A percentile compares a stretch with the other conserved stretches of the same genome.
These are phyloP conservation scores for Nomada fucata DNA, from an alignment of 2,888 invertebrate species.

Conservation along the genomic window DNA sequence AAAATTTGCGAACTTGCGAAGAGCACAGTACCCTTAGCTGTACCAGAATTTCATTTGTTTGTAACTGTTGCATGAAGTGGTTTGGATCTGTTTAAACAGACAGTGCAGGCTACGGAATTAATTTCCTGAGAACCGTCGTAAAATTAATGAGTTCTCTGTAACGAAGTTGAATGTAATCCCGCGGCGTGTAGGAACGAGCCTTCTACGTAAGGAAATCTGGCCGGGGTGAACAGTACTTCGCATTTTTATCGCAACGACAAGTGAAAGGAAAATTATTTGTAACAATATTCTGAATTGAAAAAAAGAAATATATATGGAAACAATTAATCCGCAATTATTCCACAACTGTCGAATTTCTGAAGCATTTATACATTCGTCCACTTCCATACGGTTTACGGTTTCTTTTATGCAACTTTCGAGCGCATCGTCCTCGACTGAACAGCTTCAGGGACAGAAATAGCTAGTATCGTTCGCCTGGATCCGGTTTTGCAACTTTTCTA, in stretches of 20 bases:
- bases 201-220: too few relatives aligned
- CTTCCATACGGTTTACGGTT: neutral
- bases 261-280: too few relatives aligned
- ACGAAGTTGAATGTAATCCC: neutral
- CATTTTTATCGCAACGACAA: neutral
- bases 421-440: neutral
- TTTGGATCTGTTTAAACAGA: neutral
- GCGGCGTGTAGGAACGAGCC: neutral
- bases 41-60: neutral
- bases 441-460: slow-evolving; percentile 30
- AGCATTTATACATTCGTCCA: too few relatives aligned
- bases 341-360: neutral
- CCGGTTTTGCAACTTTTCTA: slow-evolving; percentile 17
- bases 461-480: slow-evolving; percentile 12
- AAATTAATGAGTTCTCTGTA: slow-evolving; percentile 3
- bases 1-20: too few relatives aligned
- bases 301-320: neutral
- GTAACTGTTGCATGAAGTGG: neutral
- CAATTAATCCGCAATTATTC: neutral
- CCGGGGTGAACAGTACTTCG: neutral
- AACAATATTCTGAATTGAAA: too few relatives aligned
- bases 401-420: neutral
- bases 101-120: neutral
- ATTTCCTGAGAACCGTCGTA: neutral
- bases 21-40: too few relatives aligned